phyloP scores from a whole-genome alignment of 2,888 invertebrate genomes.

The Dione juno region DNA sequence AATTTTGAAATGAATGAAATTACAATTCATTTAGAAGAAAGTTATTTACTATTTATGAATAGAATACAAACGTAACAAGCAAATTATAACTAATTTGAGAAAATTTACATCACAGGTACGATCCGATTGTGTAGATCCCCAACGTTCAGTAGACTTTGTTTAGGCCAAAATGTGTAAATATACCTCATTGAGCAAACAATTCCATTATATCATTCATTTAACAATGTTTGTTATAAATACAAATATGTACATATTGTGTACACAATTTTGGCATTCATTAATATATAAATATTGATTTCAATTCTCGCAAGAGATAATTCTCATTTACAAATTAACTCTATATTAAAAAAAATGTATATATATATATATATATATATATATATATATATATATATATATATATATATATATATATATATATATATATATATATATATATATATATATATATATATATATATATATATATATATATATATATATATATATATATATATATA shows the following conservation, averaged over 20 bases:
- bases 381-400: too few species aligned
- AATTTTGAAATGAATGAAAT: too few species aligned
- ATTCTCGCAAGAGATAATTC: too few species aligned
- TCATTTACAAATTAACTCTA: too few species aligned
- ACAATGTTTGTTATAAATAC: neutral
- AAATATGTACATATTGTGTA: neutral
- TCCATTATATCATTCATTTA: conserved; percentile 8
- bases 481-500: too few species aligned
- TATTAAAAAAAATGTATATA: too few species aligned
- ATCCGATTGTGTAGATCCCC: neutral
- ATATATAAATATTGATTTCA: neutral
- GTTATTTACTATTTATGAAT: neutral
- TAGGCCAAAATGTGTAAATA: conserved; percentile 24
- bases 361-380: too few species aligned
- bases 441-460: too few species aligned
- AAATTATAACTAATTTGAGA: neutral
- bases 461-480: too few species aligned
- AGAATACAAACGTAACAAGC: neutral
- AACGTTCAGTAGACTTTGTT: conserved; percentile 31
- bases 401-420: too few species aligned
- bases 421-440: too few species aligned
- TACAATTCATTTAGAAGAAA: too few species aligned
- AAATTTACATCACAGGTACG: neutral
- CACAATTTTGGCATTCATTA: neutral
- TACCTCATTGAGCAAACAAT: conserved; percentile 23